Percentiles rank a stretch among this genome's conserved stretches.
Evolutionary conservation across 2,888 invertebrate genomes (phyloP).

Genomic region (Pediacus dermestoides): DNA sequence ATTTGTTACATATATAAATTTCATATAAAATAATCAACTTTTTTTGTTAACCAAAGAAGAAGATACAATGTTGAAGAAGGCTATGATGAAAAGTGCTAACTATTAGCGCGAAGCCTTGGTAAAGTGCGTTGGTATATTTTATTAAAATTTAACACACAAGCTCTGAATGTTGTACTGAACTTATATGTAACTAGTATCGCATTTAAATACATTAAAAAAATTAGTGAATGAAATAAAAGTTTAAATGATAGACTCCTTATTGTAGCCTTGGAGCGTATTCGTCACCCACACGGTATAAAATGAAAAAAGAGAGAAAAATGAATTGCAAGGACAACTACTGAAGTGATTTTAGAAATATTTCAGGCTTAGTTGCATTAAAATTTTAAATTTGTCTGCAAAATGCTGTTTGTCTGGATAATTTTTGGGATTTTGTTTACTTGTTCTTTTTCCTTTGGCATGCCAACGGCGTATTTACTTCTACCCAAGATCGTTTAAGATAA

Average conservation of each 20-base stretch:
- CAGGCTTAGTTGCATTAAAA: slow-evolving; percentile 41
- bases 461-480: slow-evolving; percentile 5
- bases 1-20: slow-evolving; percentile 5
- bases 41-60: too few relatives aligned
- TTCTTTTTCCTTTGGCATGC: slow-evolving; percentile 24
- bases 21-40: too few relatives aligned
- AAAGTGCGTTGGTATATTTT: too few relatives aligned
- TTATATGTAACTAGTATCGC: too few relatives aligned
- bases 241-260: neutral
- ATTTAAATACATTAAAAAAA: neutral
- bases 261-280: slow-evolving; percentile 6
- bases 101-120: too few relatives aligned
- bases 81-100: too few relatives aligned
- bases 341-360: slow-evolving; percentile 40
- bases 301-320: slow-evolving; percentile 20
- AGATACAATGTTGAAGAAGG: too few relatives aligned
- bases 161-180: too few relatives aligned
- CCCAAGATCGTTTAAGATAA: slow-evolving; percentile 8
- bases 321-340: slow-evolving; percentile 36
- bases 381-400: slow-evolving; percentile 39
- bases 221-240: slow-evolving; percentile 1
- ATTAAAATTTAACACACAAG: too few relatives aligned
- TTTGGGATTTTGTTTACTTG: slow-evolving; percentile 31
- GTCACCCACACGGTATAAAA: slow-evolving; percentile 29
- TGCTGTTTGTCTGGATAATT: slow-evolving; percentile 42